phyloP scores from a whole-genome alignment of 2,113 vertebrate genomes.

The Copsychus sechellarum region DNA sequence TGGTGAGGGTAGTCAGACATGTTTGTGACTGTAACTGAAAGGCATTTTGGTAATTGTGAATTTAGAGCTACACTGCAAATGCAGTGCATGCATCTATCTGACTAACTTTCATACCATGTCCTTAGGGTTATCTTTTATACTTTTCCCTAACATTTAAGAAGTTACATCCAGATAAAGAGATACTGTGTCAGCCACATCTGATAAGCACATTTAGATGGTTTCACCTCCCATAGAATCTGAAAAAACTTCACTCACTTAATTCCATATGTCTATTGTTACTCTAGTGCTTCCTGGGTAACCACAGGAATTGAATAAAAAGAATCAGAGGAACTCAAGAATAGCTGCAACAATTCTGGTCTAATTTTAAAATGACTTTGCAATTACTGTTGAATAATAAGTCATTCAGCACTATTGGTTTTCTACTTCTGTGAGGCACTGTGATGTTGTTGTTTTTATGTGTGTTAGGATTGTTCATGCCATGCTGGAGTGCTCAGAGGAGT shows the following conservation, averaged over 20 bases:
- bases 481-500: not conserved
- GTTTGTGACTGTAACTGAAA: not conserved
- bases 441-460: slow-evolving; percentile 8
- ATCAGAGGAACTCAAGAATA: not conserved
- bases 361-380: slow-evolving; percentile 40
- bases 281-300: not conserved
- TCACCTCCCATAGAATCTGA: not conserved
- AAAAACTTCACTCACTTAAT: not conserved
- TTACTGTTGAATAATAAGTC: not conserved
- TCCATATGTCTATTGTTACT: not conserved
- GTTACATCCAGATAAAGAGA: not conserved
- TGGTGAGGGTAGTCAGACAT: not conserved
- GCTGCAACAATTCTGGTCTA: not conserved
- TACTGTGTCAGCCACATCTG: not conserved
- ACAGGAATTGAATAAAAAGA: not conserved
- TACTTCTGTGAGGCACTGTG: not conserved
- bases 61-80: not conserved
- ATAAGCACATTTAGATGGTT: not conserved
- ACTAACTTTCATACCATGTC: not conserved
- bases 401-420: not conserved
- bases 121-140: not conserved
- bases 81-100: not conserved
- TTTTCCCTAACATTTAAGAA: not conserved
- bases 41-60: not conserved
- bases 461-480: not conserved